Evolutionary conservation across 2,113 vertebrate genomes (phyloP).

Genomic region (Solea solea): DNA sequence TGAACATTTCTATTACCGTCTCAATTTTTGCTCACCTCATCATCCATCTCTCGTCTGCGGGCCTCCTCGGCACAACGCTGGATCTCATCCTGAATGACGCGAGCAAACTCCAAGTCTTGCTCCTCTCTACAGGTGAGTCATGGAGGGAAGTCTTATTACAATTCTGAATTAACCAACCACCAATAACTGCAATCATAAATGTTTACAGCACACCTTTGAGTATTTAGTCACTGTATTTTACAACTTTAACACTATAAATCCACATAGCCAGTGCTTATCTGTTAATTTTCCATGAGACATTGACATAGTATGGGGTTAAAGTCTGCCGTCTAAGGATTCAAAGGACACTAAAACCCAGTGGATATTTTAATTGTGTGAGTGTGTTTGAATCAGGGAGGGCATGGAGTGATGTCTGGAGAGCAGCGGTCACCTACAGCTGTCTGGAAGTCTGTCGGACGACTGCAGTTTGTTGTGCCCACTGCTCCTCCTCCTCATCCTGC

Average conservation of each 20-base stretch:
- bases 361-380: not conserved
- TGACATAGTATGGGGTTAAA: not conserved
- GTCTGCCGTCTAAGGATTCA: not conserved
- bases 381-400: not conserved
- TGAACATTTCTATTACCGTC: not conserved
- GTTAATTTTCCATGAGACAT: not conserved
- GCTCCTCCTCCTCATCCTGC: conserved; percentile 80
- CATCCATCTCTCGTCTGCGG: conserved; percentile 70
- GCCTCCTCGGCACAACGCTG: conserved; percentile 72
- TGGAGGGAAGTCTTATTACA: not conserved
- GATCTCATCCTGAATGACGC: conserved; percentile 78
- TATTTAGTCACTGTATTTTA: not conserved
- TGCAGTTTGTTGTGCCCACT: conserved; percentile 54
- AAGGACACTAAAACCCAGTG: not conserved
- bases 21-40: conserved; percentile 69
- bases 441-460: conserved; percentile 63
- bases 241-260: not conserved
- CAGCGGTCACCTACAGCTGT: conserved; percentile 58
- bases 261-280: not conserved
- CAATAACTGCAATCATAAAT: not conserved
- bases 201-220: not conserved
- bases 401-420: not conserved
- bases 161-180: not conserved
- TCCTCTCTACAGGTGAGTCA: conserved; percentile 70
- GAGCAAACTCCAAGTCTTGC: conserved; percentile 78